Percentiles rank a stretch among this genome's conserved stretches.
These are phyloP conservation scores for Halocynthia roretzi DNA, from an alignment of 23 tunicate genomes.

Conservation along the genomic window DNA sequence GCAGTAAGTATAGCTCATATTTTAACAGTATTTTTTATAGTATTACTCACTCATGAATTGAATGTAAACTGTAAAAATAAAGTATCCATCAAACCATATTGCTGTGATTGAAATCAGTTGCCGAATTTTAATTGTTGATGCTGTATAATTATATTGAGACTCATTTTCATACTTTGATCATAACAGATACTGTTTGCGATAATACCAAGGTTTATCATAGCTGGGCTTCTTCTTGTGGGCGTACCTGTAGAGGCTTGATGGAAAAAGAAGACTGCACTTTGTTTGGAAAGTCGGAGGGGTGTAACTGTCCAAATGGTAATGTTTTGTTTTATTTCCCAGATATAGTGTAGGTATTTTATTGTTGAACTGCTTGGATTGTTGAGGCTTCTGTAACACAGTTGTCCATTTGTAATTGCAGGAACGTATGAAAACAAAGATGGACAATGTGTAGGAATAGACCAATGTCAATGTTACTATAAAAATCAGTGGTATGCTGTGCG, in stretches of 20 bases:
- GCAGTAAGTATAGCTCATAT: slow-evolving; percentile 1
- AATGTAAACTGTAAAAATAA: too few relatives aligned
- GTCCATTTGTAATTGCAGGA: background rate
- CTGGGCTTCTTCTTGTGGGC: slow-evolving; percentile 14
- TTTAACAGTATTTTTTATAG: too few relatives aligned
- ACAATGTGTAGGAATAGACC: slow-evolving; percentile 1
- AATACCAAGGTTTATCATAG: slow-evolving; percentile 7
- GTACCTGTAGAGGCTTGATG: slow-evolving; percentile 8
- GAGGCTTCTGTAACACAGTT: background rate
- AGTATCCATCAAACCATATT: too few relatives aligned
- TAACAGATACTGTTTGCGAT: slow-evolving; percentile 2
- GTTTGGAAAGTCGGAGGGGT: slow-evolving; percentile 4
- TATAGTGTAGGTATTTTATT: background rate
- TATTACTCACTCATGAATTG: too few relatives aligned
- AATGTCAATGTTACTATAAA: slow-evolving; percentile 10
- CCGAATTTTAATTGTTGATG: background rate
- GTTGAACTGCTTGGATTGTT: background rate
- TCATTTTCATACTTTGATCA: background rate
- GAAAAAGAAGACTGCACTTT: background rate
- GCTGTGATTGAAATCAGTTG: too few relatives aligned
- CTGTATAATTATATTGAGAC: background rate
- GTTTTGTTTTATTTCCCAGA: background rate
- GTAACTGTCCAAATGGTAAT: slow-evolving; percentile 14
- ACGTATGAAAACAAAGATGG: slow-evolving; percentile 24
- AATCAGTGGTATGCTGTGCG: background rate